Evolutionary conservation across 2,113 vertebrate genomes (phyloP).

Genomic region (Lepus timidus): DNA sequence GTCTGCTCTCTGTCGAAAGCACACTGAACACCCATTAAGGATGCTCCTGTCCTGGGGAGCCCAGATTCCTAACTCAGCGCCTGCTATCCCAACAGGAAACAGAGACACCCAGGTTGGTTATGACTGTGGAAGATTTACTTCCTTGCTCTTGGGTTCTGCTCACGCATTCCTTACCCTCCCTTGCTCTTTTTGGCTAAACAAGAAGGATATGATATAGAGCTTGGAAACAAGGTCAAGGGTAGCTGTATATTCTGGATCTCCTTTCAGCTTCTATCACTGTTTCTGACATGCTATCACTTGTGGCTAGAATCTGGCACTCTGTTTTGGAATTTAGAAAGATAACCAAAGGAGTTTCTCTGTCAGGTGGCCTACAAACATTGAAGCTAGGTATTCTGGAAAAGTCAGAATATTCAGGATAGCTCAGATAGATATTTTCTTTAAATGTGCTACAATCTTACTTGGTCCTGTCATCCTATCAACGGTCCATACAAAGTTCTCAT

Average conservation of each 20-base stretch:
- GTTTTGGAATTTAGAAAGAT: constrained; percentile 23
- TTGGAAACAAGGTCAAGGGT: background rate
- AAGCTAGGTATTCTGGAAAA: background rate
- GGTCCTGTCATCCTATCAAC: background rate
- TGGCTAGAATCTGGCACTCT: background rate
- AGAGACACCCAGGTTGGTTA: constrained; percentile 42
- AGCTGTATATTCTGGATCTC: background rate
- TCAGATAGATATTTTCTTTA: constrained; percentile 11
- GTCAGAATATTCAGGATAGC: background rate
- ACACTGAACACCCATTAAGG: constrained; percentile 12
- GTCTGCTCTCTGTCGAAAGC: constrained; percentile 63
- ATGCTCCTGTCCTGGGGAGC: background rate
- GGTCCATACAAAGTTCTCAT: background rate
- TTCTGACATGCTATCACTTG: background rate
- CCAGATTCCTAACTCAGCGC: background rate
- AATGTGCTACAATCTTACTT: background rate
- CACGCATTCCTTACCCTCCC: background rate
- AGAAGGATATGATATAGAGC: background rate
- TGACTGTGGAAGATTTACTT: constrained; percentile 63
- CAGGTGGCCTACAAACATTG: background rate
- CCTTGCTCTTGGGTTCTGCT: background rate
- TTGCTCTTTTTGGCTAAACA: constrained; percentile 56
- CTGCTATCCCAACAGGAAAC: constrained; percentile 66
- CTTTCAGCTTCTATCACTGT: background rate
- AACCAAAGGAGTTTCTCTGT: background rate